Percentiles rank a stretch among this genome's conserved stretches.
These are phyloP conservation scores for Characodon lateralis DNA, from an alignment of 2,797 vertebrate species.

Conservation along the genomic window DNA sequence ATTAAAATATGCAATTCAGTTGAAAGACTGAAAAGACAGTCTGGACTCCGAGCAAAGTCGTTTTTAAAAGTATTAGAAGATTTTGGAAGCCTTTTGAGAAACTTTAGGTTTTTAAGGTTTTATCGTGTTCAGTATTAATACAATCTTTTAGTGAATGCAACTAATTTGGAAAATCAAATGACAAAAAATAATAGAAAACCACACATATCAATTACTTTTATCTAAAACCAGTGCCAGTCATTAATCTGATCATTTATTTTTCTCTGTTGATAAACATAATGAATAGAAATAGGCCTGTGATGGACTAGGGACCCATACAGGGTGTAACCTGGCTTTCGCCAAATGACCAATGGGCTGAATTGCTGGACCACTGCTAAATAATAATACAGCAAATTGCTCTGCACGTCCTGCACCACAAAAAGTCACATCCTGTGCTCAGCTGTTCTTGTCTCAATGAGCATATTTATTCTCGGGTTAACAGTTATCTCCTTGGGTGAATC, in stretches of 20 bases:
- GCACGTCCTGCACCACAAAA: not conserved
- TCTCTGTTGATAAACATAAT: not conserved
- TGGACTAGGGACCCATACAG: not conserved
- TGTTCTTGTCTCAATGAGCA: conserved; percentile 22
- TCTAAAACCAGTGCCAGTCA: not conserved
- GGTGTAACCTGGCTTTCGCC: too few species aligned
- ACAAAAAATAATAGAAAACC: not conserved
- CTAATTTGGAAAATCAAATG: not conserved
- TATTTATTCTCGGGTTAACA: conserved; percentile 23
- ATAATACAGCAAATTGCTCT: conserved; percentile 37
- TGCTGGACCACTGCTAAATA: too few species aligned
- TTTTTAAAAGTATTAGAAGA: not conserved
- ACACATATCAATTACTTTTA: not conserved
- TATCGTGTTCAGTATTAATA: not conserved
- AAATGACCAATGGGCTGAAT: too few species aligned
- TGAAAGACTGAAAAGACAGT: not conserved
- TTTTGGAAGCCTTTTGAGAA: not conserved
- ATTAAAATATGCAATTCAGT: not conserved
- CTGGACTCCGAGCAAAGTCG: not conserved
- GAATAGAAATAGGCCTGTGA: not conserved
- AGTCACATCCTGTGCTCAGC: conserved; percentile 15
- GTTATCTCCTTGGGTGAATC: conserved; percentile 20
- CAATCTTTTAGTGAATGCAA: not conserved
- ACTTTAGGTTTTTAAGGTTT: not conserved
- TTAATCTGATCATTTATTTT: not conserved